Percentiles rank a stretch among this genome's conserved stretches.
These are phyloP conservation scores for Strigamia transsilvanica DNA, from an alignment of 2,888 invertebrate species.

Conservation along the genomic window DNA sequence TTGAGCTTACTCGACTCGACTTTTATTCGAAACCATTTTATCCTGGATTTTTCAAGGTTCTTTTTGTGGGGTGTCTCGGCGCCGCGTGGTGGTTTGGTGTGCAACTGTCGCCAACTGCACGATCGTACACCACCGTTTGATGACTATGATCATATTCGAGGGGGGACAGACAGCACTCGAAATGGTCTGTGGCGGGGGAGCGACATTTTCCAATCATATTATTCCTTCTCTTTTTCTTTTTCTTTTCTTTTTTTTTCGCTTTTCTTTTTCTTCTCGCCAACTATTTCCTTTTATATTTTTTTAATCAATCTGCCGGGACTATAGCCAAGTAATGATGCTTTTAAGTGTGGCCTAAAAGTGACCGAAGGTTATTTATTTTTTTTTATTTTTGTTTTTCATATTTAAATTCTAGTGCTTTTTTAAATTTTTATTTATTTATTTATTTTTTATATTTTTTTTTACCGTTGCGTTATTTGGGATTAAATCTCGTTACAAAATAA, in stretches of 20 bases:
- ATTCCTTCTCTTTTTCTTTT: constrained; percentile 26
- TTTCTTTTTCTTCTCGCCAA: neutral
- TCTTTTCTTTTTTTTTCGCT: constrained; percentile 10
- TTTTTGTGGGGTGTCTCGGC: constrained; percentile 24
- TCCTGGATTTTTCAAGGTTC: constrained; percentile 45
- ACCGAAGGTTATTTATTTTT: constrained; percentile 4
- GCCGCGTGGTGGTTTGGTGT: constrained; percentile 36
- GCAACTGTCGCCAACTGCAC: constrained; percentile 45
- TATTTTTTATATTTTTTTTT: neutral
- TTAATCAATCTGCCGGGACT: neutral
- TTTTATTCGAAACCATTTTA: neutral
- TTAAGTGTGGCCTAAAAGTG: neutral
- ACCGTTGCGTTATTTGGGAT: neutral
- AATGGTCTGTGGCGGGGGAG: constrained; percentile 20
- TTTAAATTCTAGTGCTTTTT: neutral
- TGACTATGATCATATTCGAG: constrained; percentile 49
- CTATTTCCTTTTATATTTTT: neutral
- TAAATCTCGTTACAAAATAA: neutral
- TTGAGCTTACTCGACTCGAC: neutral
- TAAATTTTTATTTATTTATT: neutral
- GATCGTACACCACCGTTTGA: constrained; percentile 43
- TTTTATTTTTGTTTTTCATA: neutral
- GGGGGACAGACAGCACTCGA: constrained; percentile 30
- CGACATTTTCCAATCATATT: constrained; percentile 30
- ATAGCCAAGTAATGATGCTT: neutral